These are phyloP conservation scores for Leptinotarsa haldemani DNA, from an alignment of 2,888 invertebrate genomes.

Conservation along the genomic window DNA sequence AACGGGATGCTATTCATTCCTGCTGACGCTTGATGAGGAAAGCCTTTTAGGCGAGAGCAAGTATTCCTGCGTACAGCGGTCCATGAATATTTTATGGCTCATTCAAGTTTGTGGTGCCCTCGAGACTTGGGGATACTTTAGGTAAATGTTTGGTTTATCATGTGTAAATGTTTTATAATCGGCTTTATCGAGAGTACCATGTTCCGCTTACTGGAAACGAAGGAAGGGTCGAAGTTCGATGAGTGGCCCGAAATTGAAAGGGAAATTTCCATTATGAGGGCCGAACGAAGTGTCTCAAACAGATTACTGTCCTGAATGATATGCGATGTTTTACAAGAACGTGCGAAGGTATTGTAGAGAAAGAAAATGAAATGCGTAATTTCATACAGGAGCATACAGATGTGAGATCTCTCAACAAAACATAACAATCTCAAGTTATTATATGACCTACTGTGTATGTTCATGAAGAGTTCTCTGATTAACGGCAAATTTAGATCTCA, in stretches of 20 bases:
- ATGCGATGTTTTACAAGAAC: background rate
- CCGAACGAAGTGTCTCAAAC: background rate
- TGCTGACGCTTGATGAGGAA: conserved; percentile 37
- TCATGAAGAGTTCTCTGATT: no score
- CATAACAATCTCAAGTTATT: no score
- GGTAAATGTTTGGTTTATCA: conserved; percentile 39
- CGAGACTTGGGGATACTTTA: conserved; percentile 34
- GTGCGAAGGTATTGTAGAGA: background rate
- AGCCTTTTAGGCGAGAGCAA: conserved; percentile 34
- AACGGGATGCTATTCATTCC: conserved; percentile 33
- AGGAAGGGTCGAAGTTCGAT: conserved; percentile 14
- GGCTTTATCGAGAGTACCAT: conserved; percentile 33
- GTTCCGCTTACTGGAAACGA: conserved; percentile 22
- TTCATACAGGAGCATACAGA: background rate
- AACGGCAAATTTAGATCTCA: no score
- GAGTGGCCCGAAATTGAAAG: background rate
- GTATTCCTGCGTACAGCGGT: conserved; percentile 3
- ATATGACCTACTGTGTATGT: no score
- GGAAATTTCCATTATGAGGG: conserved; percentile 4
- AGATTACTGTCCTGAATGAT: background rate
- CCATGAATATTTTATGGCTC: conserved; percentile 38
- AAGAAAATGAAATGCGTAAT: background rate
- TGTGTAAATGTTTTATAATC: conserved; percentile 41
- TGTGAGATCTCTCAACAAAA: no score
- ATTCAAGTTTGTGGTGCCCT: conserved; percentile 36